Conservation (phyloP, 2,113 vertebrate species). For the Callorhinus ursinus region DNA sequence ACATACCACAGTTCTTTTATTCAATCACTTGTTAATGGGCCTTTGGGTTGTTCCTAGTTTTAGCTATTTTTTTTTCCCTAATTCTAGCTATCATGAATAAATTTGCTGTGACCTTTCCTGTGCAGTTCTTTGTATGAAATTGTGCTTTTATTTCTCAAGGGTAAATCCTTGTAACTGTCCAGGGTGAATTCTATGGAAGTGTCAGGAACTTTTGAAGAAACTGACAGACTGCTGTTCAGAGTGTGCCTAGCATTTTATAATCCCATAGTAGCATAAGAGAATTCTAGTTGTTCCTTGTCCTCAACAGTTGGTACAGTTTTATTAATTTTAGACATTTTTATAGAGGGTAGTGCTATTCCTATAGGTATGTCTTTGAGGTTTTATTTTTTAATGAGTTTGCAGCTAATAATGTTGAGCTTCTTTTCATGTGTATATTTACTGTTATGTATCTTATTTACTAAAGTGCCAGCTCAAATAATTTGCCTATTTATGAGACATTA, state of each 20-base stretch:
- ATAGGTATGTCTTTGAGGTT: not conserved
- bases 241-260: not conserved
- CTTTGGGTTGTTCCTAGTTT: not conserved
- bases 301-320: not conserved
- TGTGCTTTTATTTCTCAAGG: not conserved
- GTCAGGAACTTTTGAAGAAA: not conserved
- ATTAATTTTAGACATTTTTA: not conserved
- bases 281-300: not conserved
- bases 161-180: not conserved
- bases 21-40: not conserved
- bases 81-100: not conserved
- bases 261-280: not conserved
- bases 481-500: not conserved
- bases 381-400: not conserved
- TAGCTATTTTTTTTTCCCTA: not conserved
- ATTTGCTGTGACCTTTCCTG: not conserved
- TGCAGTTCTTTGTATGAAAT: not conserved
- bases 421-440: not conserved
- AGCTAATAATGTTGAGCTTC: not conserved
- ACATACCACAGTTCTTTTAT: not conserved
- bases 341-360: not conserved
- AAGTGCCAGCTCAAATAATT: not conserved
- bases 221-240: not conserved
- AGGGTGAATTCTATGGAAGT: not conserved
- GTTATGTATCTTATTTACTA: not conserved